Evolutionary conservation across 2,113 vertebrate species (phyloP).

Genomic region (Melanostigma gelatinosum): DNA sequence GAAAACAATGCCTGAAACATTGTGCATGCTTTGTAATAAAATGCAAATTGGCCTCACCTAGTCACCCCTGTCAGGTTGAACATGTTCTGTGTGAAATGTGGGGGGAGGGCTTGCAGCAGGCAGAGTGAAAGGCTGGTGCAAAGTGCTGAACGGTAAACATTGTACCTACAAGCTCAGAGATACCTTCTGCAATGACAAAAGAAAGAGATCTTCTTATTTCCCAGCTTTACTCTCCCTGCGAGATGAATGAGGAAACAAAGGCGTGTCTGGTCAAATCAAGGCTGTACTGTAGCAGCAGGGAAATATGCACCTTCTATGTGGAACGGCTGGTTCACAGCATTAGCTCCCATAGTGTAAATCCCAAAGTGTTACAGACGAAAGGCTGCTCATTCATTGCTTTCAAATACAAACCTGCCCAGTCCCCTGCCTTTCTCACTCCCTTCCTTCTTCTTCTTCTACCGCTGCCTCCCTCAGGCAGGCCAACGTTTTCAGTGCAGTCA

Average conservation of each 20-base stretch:
- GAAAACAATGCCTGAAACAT: slow-evolving; percentile 33
- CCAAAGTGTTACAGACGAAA: slow-evolving; percentile 75
- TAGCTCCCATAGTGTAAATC: slow-evolving; percentile 58
- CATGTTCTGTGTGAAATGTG: slow-evolving; percentile 50
- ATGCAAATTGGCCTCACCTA: slow-evolving; percentile 75
- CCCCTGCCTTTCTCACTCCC: slow-evolving; percentile 23
- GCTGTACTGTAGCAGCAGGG: slow-evolving; percentile 19
- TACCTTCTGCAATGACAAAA: slow-evolving; percentile 31
- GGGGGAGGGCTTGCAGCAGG: slow-evolving; percentile 38
- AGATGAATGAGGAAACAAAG: slow-evolving; percentile 33
- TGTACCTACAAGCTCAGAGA: slow-evolving; percentile 60
- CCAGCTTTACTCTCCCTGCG: slow-evolving; percentile 3
- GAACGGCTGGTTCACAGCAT: slow-evolving; percentile 53
- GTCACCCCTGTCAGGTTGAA: slow-evolving; percentile 71
- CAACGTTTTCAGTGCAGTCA: slow-evolving; percentile 71
- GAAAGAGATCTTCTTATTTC: slow-evolving; percentile 14
- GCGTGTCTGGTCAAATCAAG: slow-evolving; percentile 23
- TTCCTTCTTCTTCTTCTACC: slow-evolving; percentile 11
- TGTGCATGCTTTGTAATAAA: slow-evolving; percentile 55
- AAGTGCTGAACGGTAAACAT: slow-evolving; percentile 59
- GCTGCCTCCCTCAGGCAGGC: slow-evolving; percentile 45
- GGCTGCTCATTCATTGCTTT: slow-evolving; percentile 66
- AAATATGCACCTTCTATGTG: slow-evolving; percentile 52
- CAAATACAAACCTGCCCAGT: slow-evolving; percentile 74
- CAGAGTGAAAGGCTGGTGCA: slow-evolving; percentile 47